phyloP scores from a whole-genome alignment of 2,797 vertebrate genomes.

The Anguilla anguilla region DNA sequence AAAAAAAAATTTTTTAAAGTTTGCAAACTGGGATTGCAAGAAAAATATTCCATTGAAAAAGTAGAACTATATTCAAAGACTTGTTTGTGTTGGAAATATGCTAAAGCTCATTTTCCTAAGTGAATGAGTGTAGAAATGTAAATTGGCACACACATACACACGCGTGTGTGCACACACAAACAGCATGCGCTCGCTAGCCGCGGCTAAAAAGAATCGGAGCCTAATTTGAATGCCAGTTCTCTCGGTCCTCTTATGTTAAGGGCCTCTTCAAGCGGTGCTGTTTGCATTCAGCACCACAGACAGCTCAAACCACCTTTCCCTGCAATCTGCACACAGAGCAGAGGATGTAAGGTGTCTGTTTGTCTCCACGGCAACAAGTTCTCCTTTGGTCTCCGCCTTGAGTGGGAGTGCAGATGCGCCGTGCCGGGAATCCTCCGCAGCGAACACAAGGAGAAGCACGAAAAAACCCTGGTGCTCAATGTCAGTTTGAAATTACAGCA shows the following conservation, averaged over 20 bases:
- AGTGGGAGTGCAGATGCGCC: not conserved
- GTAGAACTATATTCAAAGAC: not conserved
- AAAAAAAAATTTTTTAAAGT: not conserved
- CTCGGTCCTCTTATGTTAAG: not conserved
- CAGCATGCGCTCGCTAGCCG: not conserved
- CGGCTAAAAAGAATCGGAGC: not conserved
- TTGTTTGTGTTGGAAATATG: not conserved
- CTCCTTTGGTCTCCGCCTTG: conserved; percentile 32
- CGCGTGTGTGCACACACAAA: not conserved
- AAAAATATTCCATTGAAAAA: not conserved
- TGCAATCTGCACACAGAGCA: not conserved
- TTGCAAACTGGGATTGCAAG: not conserved
- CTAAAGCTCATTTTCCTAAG: not conserved
- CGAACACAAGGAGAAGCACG: not conserved
- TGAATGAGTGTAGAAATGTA: not conserved
- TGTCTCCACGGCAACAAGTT: conserved; percentile 34
- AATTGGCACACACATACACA: no score
- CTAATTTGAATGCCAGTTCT: not conserved
- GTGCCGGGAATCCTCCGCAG: not conserved
- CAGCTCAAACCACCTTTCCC: not conserved
- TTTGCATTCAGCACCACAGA: not conserved
- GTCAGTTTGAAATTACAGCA: not conserved
- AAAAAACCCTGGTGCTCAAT: not conserved
- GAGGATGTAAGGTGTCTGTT: not conserved
- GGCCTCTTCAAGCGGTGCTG: not conserved